These are phyloP conservation scores for Papio anubis DNA, from an alignment of 2,113 vertebrate species.

Conservation along the genomic window DNA sequence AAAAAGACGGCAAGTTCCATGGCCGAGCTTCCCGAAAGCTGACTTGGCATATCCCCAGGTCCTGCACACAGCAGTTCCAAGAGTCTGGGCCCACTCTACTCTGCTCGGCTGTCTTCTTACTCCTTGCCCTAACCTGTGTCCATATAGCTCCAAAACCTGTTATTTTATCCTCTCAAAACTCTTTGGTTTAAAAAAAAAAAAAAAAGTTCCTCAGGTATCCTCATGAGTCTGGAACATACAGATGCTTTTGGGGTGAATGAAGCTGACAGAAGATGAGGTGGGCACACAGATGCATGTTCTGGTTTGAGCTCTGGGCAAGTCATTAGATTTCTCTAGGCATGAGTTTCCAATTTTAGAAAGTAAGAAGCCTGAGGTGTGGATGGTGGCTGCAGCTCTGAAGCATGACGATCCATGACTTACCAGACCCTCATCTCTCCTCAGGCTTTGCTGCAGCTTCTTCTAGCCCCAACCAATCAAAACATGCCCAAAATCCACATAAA, in stretches of 20 bases:
- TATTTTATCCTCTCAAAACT: not conserved
- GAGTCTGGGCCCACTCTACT: not conserved
- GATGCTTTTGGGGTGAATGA: not conserved
- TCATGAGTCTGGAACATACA: not conserved
- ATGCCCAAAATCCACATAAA: not conserved
- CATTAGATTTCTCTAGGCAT: not conserved
- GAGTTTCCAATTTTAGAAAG: not conserved
- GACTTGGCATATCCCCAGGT: not conserved
- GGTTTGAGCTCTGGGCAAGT: not conserved
- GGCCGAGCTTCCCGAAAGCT: not conserved
- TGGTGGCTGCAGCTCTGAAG: not conserved
- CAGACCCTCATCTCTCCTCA: not conserved
- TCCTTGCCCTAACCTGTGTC: not conserved
- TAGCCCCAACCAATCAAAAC: not conserved
- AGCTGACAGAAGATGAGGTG: not conserved
- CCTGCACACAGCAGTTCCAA: not conserved
- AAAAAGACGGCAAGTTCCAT: not conserved
- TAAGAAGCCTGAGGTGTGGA: not conserved
- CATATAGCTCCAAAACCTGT: not conserved
- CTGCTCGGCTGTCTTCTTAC: not conserved
- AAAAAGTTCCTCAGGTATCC: not conserved
- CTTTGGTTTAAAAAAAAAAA: not conserved
- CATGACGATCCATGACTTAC: not conserved
- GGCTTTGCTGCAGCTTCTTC: not conserved
- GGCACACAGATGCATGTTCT: not conserved